A percentile compares a stretch with the other conserved stretches of the same genome.
These are phyloP conservation scores for Platycheirus albimanus DNA, from an alignment of 2,888 invertebrate species.

Conservation along the genomic window DNA sequence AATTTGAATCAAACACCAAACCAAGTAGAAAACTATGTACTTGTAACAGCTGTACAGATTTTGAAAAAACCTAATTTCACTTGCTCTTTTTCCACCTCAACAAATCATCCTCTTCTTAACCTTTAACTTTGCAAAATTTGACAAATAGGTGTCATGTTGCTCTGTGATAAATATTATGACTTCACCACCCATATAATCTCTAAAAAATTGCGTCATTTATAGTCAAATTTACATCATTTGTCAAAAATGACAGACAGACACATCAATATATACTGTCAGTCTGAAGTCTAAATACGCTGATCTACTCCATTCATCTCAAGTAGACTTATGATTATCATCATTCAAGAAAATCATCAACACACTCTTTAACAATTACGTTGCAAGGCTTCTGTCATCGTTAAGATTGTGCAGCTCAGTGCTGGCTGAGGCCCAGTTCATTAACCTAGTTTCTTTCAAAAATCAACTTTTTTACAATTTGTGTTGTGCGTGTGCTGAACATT, in stretches of 20 bases:
- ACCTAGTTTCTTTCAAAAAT: constrained; percentile 44
- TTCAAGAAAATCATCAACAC: not conserved
- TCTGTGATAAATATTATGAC: constrained; percentile 23
- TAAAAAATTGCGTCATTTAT: not conserved
- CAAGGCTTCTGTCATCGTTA: constrained; percentile 38
- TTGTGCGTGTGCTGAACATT: no score
- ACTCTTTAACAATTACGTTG: constrained; percentile 21
- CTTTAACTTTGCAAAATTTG: constrained; percentile 1
- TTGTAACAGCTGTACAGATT: no score
- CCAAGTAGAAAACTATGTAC: no score
- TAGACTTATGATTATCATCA: constrained; percentile 11
- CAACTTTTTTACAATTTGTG: constrained; percentile 22
- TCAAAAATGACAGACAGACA: constrained; percentile 30
- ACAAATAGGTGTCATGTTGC: constrained; percentile 14
- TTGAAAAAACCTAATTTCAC: no score
- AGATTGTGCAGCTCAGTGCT: constrained; percentile 15
- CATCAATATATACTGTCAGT: not conserved
- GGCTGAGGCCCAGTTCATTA: no score
- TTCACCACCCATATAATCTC: not conserved
- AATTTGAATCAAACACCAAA: no score
- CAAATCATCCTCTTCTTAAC: constrained; percentile 3
- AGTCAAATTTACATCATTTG: constrained; percentile 27
- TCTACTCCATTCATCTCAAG: not conserved
- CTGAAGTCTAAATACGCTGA: constrained; percentile 1
- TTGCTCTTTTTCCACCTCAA: not conserved